Evolutionary conservation across 2,888 invertebrate genomes (phyloP).

Genomic region (Eilema sororculum): DNA sequence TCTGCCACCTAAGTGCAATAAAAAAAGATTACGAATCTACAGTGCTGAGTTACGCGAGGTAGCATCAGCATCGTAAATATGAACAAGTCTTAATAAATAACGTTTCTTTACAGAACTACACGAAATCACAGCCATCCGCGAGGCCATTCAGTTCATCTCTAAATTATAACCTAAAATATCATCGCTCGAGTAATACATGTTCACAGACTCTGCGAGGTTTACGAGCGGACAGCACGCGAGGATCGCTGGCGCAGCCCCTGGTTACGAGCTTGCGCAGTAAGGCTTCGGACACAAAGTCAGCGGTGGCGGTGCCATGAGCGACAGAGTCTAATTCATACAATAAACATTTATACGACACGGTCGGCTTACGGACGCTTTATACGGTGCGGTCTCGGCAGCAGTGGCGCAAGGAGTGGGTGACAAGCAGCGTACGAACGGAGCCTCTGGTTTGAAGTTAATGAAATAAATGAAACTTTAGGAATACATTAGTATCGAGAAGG

Average conservation of each 20-base stretch:
- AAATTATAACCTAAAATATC: conserved; percentile 35
- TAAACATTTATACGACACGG: too few species aligned
- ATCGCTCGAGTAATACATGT: conserved; percentile 24
- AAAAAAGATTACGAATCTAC: background rate
- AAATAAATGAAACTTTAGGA: too few species aligned
- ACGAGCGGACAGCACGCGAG: conserved; percentile 55
- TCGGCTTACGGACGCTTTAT: too few species aligned
- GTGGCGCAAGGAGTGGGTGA: too few species aligned
- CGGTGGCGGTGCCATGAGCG: too few species aligned
- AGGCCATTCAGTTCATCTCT: conserved; percentile 26
- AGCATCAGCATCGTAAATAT: background rate
- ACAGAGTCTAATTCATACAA: too few species aligned
- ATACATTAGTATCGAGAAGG: too few species aligned
- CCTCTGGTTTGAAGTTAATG: too few species aligned
- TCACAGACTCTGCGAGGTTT: conserved; percentile 42
- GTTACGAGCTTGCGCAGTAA: conserved; percentile 5
- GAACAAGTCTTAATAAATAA: background rate
- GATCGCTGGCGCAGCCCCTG: conserved; percentile 42
- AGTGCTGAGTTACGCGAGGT: background rate
- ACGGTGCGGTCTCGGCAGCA: too few species aligned
- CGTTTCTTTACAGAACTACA: background rate
- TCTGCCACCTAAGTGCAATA: too few species aligned
- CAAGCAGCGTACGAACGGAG: too few species aligned
- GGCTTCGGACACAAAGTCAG: too few species aligned
- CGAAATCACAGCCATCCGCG: background rate